Evolutionary conservation across 2,888 invertebrate species (phyloP), one percentile per base, ranked within the genome.

Genomic region (Crepidodera aurea): DNA sequence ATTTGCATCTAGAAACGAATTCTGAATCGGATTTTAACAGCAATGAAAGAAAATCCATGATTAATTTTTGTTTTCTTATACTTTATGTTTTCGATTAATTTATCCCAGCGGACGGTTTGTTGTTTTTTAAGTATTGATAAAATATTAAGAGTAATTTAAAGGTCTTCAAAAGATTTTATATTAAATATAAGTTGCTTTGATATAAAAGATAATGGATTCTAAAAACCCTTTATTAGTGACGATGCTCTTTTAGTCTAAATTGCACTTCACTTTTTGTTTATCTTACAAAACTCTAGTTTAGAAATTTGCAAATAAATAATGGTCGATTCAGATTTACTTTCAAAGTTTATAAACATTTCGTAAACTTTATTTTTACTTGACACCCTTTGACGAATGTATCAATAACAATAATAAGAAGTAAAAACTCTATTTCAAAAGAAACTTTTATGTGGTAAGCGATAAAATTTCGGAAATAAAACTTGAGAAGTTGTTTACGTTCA

Each of bases 381-480:
- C 22, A 22, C 2, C 22, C 32, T 8, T 7, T 10, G 34, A n/a
- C 34, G 13, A 34, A 34, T 12, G 40, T 18, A 40, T 40, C 40
- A 16, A 16, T 10, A 16, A 18, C 40, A 40, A 40, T 2, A 40
- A 18, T 13, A 34, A 18, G 40, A 16, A 18, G n/a, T 18, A 34
- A 16, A 50, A 50, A 50, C 5, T 34, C 5, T 19, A 19, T 51
- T 37, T 51, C 51, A 51, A 51, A 51, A 37, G 51, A 51, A 34
- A 51, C 51, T 51, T 51, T 51, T 51, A 51, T 15, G 37, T 19
- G 12, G 19, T 51, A 34, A 32, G 51, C 51, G n/a, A 16, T 51
- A 51, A 51, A 51, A 51, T 51, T 51, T 27, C 34, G 34, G 37
- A 51, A 51, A 37, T 51, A 51, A 51, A 51, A 51, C 37, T 51